Percentiles rank a stretch among this genome's conserved stretches.
Conservation (phyloP, 2,797 vertebrate genomes). For the Discoglossus pictus region DNA sequence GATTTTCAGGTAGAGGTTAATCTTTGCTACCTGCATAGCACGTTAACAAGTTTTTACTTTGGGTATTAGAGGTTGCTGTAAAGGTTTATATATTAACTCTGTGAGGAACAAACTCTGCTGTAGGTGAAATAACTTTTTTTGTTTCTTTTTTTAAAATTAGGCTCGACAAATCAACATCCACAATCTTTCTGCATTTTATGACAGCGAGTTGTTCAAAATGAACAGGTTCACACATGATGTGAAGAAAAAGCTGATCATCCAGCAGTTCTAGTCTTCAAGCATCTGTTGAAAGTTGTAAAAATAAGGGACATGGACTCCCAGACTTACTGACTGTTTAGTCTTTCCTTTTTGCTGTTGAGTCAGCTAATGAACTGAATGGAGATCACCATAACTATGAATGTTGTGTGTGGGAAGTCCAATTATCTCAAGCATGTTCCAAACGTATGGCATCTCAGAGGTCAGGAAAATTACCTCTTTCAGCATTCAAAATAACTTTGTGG, state of each 20-base stretch:
- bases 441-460: too few species aligned
- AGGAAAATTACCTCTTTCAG: too few species aligned
- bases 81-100: too few species aligned
- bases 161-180: slow-evolving; percentile 96
- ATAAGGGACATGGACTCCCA: not conserved
- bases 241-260: slow-evolving; percentile 89
- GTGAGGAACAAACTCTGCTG: too few species aligned
- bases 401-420: not conserved
- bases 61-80: too few species aligned
- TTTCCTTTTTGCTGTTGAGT: not conserved
- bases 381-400: not conserved
- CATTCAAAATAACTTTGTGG: not conserved
- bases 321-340: not conserved
- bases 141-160: slow-evolving; percentile 58
- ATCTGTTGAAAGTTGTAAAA: not conserved
- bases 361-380: not conserved
- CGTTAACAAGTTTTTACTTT: too few species aligned
- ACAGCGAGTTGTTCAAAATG: slow-evolving; percentile 86
- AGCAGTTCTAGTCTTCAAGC: slow-evolving; percentile 81
- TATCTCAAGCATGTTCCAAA: not conserved
- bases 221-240: slow-evolving; percentile 87
- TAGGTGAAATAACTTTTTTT: too few species aligned
- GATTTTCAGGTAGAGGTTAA: too few species aligned
- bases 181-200: slow-evolving; percentile 87
- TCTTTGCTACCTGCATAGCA: too few species aligned